Evolutionary conservation across 2,113 vertebrate species (phyloP).

Genomic region (Gulo gulo): DNA sequence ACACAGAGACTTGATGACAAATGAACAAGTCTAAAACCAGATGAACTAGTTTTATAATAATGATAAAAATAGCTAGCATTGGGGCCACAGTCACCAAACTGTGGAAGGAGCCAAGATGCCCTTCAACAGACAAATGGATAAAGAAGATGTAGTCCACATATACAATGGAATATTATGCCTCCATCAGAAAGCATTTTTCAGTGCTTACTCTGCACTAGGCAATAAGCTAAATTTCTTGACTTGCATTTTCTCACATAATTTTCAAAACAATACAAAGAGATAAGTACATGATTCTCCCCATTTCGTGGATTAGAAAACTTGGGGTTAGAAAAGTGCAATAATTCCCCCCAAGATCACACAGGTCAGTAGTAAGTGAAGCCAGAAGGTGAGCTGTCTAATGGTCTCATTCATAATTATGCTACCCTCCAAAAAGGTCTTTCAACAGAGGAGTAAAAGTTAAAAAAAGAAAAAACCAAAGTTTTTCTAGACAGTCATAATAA

Average conservation of each 20-base stretch:
- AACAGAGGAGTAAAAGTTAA: not conserved
- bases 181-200: not conserved
- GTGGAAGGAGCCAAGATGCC: no score
- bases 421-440: not conserved
- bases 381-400: not conserved
- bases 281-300: not conserved
- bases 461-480: not conserved
- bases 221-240: not conserved
- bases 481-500: not conserved
- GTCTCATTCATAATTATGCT: not conserved
- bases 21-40: not conserved
- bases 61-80: not conserved
- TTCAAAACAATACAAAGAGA: not conserved
- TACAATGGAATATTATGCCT: no score
- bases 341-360: not conserved
- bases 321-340: not conserved
- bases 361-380: not conserved
- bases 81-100: no score
- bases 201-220: not conserved
- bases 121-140: no score
- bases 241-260: not conserved
- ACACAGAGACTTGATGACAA: not conserved
- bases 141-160: no score
- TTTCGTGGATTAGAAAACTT: not conserved
- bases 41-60: not conserved